These are phyloP conservation scores for Xenops minutus DNA, from an alignment of 2,797 vertebrate species.

Conservation along the genomic window DNA sequence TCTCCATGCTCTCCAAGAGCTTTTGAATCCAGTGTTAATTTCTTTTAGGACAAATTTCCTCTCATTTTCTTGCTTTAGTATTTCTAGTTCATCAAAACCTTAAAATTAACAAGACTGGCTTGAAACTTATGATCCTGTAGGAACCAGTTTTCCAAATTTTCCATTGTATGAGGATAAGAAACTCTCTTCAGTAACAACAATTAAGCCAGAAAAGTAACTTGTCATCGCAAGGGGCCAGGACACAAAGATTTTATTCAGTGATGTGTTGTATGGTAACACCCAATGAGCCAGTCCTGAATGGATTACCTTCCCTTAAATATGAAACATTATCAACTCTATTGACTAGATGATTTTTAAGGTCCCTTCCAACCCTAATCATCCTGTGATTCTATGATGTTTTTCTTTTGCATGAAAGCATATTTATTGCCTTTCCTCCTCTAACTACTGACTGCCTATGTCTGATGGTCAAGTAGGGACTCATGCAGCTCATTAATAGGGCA, in stretches of 20 bases:
- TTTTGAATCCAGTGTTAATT: background rate
- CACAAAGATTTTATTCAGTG: background rate
- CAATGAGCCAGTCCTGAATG: background rate
- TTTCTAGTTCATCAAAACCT: background rate
- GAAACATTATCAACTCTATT: background rate
- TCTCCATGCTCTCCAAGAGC: background rate
- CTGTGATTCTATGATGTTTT: background rate
- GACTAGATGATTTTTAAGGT: background rate
- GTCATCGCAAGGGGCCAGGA: background rate
- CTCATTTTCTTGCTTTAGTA: background rate
- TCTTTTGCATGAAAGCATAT: background rate
- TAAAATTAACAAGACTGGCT: background rate
- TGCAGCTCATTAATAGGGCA: background rate
- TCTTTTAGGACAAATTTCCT: background rate
- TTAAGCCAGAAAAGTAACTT: background rate
- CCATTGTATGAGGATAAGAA: background rate
- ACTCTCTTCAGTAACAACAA: background rate
- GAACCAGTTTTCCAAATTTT: background rate
- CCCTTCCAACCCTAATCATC: background rate
- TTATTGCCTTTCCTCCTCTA: background rate
- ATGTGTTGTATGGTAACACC: rapidly evolving
- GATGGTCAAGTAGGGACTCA: background rate
- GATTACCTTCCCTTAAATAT: background rate
- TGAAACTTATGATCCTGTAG: background rate
- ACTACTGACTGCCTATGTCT: background rate